A percentile compares a stretch with the other conserved stretches of the same genome.
Evolutionary conservation across 2,888 invertebrate species (phyloP).

Genomic region (Drosophila quinaria): DNA sequence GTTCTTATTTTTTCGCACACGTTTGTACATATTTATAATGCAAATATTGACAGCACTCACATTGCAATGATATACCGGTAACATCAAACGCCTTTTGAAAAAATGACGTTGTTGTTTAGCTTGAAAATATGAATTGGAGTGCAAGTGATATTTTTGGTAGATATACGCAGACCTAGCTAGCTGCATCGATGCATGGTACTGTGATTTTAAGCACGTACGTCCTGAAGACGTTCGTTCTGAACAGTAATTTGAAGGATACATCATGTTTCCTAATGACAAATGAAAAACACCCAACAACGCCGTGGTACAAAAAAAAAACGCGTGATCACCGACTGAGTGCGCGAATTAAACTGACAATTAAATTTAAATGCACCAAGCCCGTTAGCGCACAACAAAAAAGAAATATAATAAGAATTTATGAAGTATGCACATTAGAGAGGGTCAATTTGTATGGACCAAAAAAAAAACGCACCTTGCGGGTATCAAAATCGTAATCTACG

Average conservation of each 20-base stretch:
- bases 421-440: too few species aligned
- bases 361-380: constrained; percentile 44
- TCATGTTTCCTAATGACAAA: constrained; percentile 18
- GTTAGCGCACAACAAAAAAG: constrained; percentile 40
- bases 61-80: constrained; percentile 14
- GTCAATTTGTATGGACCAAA: too few species aligned
- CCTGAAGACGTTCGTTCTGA: background rate
- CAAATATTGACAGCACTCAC: constrained; percentile 26
- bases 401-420: constrained; percentile 39
- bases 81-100: constrained; percentile 1
- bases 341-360: constrained; percentile 63
- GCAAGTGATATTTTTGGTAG: constrained; percentile 20
- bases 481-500: too few species aligned
- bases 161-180: constrained; percentile 15
- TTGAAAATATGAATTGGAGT: constrained; percentile 16
- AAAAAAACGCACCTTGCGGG: too few species aligned
- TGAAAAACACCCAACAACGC: background rate
- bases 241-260: constrained; percentile 46
- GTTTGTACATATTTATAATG: background rate
- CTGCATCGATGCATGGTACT: constrained; percentile 24
- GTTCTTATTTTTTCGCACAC: too few species aligned
- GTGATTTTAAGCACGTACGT: constrained; percentile 34
- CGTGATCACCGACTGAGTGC: constrained; percentile 50
- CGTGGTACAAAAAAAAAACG: background rate
- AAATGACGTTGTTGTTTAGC: constrained; percentile 21